Evolutionary conservation across 2,113 vertebrate genomes (phyloP).

Genomic region (Hepsetus odoe): DNA sequence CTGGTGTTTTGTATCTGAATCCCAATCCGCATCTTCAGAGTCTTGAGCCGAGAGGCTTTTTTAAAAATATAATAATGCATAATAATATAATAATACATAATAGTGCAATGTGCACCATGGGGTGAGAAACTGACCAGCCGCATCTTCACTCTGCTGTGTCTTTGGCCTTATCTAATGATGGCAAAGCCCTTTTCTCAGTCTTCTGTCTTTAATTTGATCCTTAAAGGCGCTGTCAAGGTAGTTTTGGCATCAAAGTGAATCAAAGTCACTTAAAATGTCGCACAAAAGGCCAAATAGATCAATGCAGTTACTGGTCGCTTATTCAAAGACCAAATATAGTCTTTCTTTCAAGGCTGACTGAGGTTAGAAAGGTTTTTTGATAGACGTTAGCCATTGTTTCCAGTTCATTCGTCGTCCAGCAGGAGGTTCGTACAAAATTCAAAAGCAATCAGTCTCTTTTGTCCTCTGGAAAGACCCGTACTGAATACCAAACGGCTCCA

Average conservation of each 20-base stretch:
- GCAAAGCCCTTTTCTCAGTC: not conserved
- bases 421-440: constrained; percentile 37
- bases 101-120: no score
- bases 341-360: not conserved
- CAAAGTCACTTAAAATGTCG: not conserved
- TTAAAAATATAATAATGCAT: no score
- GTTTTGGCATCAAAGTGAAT: not conserved
- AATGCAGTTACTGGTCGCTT: not conserved
- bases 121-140: not conserved
- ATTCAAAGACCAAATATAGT: not conserved
- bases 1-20: no score
- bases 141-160: not conserved
- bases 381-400: not conserved
- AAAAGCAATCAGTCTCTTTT: constrained; percentile 61
- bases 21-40: no score
- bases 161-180: not conserved
- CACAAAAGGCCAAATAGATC: not conserved
- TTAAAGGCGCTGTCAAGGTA: not conserved
- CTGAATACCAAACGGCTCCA: not conserved
- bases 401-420: constrained; percentile 19
- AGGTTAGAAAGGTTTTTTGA: not conserved
- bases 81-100: no score
- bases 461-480: constrained; percentile 34
- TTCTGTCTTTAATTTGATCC: not conserved
- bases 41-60: no score